Conservation (phyloP, 2,888 invertebrate genomes). For the Athalia cordata region DNA sequence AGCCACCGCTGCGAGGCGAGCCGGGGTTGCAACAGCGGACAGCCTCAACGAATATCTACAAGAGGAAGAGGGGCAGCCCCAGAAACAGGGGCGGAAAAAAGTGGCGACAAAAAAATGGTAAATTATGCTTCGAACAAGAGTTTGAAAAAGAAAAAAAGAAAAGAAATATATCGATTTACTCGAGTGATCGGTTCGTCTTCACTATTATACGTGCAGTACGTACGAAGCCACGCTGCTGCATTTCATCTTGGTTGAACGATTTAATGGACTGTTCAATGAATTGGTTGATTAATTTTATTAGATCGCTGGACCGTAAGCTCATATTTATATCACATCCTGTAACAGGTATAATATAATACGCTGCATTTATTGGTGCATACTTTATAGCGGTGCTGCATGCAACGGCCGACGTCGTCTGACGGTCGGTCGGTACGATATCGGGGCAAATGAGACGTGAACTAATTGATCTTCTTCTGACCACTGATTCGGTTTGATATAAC, state of each 20-base stretch:
- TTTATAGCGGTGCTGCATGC: background rate
- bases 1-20: slow-evolving; percentile 52
- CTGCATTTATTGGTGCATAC: background rate
- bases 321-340: too few species aligned
- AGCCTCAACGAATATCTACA: slow-evolving; percentile 33
- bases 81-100: slow-evolving; percentile 42
- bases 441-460: slow-evolving; percentile 34
- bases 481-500: slow-evolving; percentile 22
- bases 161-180: background rate
- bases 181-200: too few species aligned
- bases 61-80: slow-evolving; percentile 37
- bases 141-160: background rate
- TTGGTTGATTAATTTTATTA: too few species aligned
- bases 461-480: slow-evolving; percentile 39
- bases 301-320: too few species aligned
- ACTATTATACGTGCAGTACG: too few species aligned
- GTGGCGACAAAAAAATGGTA: slow-evolving; percentile 25
- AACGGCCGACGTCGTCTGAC: background rate
- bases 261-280: too few species aligned
- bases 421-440: background rate
- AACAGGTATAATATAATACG: background rate
- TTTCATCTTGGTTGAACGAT: too few species aligned
- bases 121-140: background rate
- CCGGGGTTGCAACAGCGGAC: slow-evolving; percentile 54
- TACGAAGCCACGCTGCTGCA: too few species aligned